Evolutionary conservation across 2,888 invertebrate species (phyloP), one percentile per base, ranked within the genome.

Genomic region (Drosophila lutescens): DNA sequence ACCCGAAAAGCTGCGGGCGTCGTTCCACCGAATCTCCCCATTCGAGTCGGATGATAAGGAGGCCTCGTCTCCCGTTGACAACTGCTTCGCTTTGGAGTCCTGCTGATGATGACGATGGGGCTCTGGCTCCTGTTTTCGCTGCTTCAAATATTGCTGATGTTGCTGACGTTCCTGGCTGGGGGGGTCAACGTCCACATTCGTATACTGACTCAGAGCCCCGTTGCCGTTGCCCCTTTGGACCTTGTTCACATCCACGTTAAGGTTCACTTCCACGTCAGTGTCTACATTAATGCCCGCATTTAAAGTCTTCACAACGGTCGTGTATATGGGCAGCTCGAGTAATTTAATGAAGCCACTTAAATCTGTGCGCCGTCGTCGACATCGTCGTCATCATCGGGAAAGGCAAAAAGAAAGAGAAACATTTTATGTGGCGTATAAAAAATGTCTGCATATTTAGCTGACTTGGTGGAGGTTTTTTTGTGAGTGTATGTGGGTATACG

Each of bases 281-380:
- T 78, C 85, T 76, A 86, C 85, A 86, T 89, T 88, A 87, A 89
- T 90, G 76, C 84, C 90, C 80, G 86, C 84, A 86, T 91, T 90
- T 76, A 92, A 85, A 76, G 91, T 91, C 87, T 89, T 92, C 62
- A 92, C 89, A 75, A 92, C 83, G 76, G 87, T 91, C 71, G 91
- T 91, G 80, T 92, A 92, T 80, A 91, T 90, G 70, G 90, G 86
- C 72, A 86, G 86, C 79, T 92, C 90, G 43, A 92, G 90, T 76
- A 91, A 89, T 85, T 91, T 89, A 81, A 92, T 89, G 84, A 92
- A 91, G 80, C 90, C 90, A 89, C 90, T 91, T 85, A 92, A 87
- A 86, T 91, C 92, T 92, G 88, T 65, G 84, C 88, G 70, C 74
- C 69, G 71, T 72, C 67, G 76, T 13, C 54, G 46, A 20, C 54